phyloP scores from a whole-genome alignment of 2,888 invertebrate species.

The Ferdinandea cuprea region DNA sequence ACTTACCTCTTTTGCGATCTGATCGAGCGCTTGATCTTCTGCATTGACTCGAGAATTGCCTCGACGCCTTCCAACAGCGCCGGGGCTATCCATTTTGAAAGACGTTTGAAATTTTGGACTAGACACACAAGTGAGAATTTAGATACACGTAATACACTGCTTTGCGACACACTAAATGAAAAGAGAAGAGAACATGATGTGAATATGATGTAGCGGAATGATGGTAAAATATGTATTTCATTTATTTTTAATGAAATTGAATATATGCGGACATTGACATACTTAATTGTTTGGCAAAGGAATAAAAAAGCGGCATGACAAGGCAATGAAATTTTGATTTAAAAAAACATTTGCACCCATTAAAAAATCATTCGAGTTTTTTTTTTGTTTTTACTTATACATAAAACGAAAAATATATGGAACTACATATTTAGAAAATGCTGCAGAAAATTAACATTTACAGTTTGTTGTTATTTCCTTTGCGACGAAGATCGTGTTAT shows the following conservation, averaged over 20 bases:
- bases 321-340: neutral
- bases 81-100: constrained; percentile 81
- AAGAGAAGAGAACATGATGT: constrained; percentile 63
- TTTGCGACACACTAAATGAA: constrained; percentile 69
- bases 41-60: constrained; percentile 92
- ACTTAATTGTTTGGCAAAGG: neutral
- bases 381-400: too few species aligned
- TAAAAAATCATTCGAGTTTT: too few species aligned
- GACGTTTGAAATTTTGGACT: constrained; percentile 70
- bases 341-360: neutral
- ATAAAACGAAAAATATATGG: too few species aligned
- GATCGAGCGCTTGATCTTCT: constrained; percentile 98
- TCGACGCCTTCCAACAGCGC: constrained; percentile 87
- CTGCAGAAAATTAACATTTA: too few species aligned
- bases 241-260: constrained; percentile 11
- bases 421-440: too few species aligned
- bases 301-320: constrained; percentile 26
- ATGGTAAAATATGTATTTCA: constrained; percentile 11
- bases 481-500: too few species aligned
- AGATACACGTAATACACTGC: constrained; percentile 65
- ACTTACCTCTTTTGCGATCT: constrained; percentile 97
- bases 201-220: constrained; percentile 55
- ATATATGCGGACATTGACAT: too few species aligned
- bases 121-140: constrained; percentile 69
- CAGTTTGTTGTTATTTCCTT: too few species aligned